phyloP scores from a whole-genome alignment of 2,888 invertebrate genomes.

The Pegoplata infirma region DNA sequence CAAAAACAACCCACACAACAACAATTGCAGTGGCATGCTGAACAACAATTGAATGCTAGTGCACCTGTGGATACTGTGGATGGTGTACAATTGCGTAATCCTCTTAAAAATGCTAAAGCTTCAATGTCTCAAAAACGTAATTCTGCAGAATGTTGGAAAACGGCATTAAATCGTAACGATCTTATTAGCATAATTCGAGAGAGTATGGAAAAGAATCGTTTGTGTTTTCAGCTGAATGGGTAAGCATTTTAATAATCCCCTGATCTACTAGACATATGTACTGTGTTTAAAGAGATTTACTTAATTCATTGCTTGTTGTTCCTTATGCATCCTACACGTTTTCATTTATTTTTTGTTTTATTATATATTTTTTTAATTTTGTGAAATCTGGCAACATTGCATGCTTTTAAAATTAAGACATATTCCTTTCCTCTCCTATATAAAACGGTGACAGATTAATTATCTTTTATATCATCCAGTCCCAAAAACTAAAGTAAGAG shows the following conservation, averaged over 20 bases:
- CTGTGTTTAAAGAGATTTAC: not conserved
- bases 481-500: no score
- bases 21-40: slow-evolving; percentile 52
- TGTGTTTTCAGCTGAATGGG: slow-evolving; percentile 91
- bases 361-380: slow-evolving; percentile 25
- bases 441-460: no score
- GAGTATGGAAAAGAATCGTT: slow-evolving; percentile 93
- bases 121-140: slow-evolving; percentile 69
- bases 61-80: slow-evolving; percentile 70
- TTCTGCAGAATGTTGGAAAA: slow-evolving; percentile 81
- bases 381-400: slow-evolving; percentile 61
- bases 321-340: not conserved
- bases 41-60: slow-evolving; percentile 61
- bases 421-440: not conserved
- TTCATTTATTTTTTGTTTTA: not conserved
- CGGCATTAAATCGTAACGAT: slow-evolving; percentile 88
- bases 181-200: slow-evolving; percentile 92
- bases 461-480: no score
- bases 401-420: slow-evolving; percentile 4
- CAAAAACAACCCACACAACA: slow-evolving; percentile 64
- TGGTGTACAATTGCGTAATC: slow-evolving; percentile 73
- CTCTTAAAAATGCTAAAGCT: slow-evolving; percentile 69
- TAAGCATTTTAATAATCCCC: slow-evolving; percentile 74
- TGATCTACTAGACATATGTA: not conserved
- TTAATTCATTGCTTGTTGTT: not conserved